Evolutionary conservation across 2,888 invertebrate species (phyloP).

Genomic region (Apotomis betuletana): DNA sequence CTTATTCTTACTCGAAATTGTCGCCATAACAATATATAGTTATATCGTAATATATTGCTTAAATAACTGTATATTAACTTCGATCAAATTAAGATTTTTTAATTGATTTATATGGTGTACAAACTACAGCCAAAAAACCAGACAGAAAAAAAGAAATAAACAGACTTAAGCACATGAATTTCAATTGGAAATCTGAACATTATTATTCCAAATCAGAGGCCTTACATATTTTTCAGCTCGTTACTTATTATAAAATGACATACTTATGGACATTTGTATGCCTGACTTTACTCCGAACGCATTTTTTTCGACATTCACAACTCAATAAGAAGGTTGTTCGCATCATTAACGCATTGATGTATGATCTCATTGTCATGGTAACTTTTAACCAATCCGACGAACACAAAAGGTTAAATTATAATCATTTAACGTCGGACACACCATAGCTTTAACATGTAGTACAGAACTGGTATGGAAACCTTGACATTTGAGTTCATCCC

Average conservation of each 20-base stretch:
- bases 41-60: no score
- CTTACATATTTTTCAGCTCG: neutral
- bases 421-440: slow-evolving; percentile 22
- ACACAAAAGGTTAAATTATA: slow-evolving; percentile 29
- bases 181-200: neutral
- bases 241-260: slow-evolving; percentile 13
- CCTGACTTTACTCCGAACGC: neutral
- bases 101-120: neutral
- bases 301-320: slow-evolving; percentile 24
- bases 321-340: slow-evolving; percentile 20
- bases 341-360: slow-evolving; percentile 30
- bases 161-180: neutral
- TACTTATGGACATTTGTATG: slow-evolving; percentile 23
- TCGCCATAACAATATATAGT: no score
- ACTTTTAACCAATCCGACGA: slow-evolving; percentile 8
- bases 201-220: neutral
- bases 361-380: slow-evolving; percentile 7
- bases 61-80: no score
- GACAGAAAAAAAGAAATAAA: neutral
- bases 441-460: slow-evolving; percentile 42
- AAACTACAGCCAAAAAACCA: neutral
- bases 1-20: no score
- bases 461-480: slow-evolving; percentile 44
- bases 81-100: neutral
- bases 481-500: slow-evolving; percentile 46